These are phyloP conservation scores for Achlya flavicornis DNA, from an alignment of 2,888 invertebrate species.

Conservation along the genomic window DNA sequence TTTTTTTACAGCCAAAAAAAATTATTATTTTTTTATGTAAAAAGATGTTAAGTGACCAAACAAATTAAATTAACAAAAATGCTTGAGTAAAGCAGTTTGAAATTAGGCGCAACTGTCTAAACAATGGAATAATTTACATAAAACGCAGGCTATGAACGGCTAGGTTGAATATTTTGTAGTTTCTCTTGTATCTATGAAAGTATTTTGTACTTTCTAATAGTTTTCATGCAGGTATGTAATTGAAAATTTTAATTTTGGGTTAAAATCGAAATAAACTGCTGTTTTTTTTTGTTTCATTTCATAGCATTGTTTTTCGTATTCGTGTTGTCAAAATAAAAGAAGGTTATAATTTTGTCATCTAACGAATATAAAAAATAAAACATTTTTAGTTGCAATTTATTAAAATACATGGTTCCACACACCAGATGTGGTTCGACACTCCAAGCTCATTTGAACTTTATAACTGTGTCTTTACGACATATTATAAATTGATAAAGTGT, in stretches of 20 bases:
- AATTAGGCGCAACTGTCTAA: slow-evolving; percentile 11
- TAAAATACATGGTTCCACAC: background rate
- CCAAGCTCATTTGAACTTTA: background rate
- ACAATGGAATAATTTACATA: slow-evolving; percentile 18
- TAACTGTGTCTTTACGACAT: background rate
- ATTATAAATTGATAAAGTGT: background rate
- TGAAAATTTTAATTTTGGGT: too few relatives aligned
- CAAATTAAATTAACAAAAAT: slow-evolving; percentile 16
- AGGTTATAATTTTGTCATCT: background rate
- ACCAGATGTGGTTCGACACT: background rate
- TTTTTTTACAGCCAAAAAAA: background rate
- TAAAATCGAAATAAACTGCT: too few relatives aligned
- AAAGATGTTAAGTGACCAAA: slow-evolving; percentile 8
- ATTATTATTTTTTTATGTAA: background rate
- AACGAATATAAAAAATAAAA: background rate
- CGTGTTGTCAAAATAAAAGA: background rate
- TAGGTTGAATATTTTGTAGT: background rate
- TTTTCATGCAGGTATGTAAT: too few relatives aligned
- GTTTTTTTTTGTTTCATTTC: too few relatives aligned
- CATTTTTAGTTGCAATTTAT: background rate
- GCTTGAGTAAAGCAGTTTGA: slow-evolving; percentile 14
- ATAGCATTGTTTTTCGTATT: too few relatives aligned
- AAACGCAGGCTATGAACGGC: background rate
- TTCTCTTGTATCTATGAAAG: slow-evolving; percentile 19
- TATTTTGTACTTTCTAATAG: slow-evolving; percentile 14